Evolutionary conservation across 2,113 vertebrate species (phyloP), one percentile per base, ranked within the genome.

Genomic region (Gopherus flavomarginatus): DNA sequence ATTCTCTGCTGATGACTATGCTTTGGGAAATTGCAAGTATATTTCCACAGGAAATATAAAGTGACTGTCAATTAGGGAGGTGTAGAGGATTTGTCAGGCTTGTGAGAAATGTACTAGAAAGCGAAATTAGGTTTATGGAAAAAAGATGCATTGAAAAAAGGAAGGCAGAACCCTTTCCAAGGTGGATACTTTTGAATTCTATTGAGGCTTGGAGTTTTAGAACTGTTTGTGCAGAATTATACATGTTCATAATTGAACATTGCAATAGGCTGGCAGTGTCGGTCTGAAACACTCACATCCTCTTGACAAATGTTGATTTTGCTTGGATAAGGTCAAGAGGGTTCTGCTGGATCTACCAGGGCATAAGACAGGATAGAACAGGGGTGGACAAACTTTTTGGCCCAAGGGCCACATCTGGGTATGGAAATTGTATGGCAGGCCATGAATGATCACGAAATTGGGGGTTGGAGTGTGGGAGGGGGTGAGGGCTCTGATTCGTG

Each of bases 21-120:
- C 53, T 96, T 92, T 1, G 7, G 93, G 82, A 97, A 96, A 95
- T 78, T 89, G 96, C 94, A 96, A 96, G 92, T 91, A 95, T 69
- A 5, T 93, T 93, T 92, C 88, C 81, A 24, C 0, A 0, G 89
- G 92, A 96, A 87, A 93, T 87, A 90, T n/a, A 29, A 96, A 96
- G 90, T 93, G 85, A 11, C 47, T 96, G 81, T 85, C 85, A 96
- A 65, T 94, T 96, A 95, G 92, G 85, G 81, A 44, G 6, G 50
- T 6, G 24, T 52, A 94, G 47, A 84, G 81, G 90, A 95, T 92
- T 83, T 94, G 94, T 95, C 92, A 95, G 85, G 62, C 80, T 87
- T 86, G 82, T 87, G 78, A 95, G 91, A 95, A 94, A 90, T 24
- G 42, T 88, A 80, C 83, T 81, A 85, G 93, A 80, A 93, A 82